A percentile compares a stretch with the other conserved stretches of the same genome.
Conservation (phyloP, 2,113 vertebrate genomes). For the Carlito syrichta region DNA sequence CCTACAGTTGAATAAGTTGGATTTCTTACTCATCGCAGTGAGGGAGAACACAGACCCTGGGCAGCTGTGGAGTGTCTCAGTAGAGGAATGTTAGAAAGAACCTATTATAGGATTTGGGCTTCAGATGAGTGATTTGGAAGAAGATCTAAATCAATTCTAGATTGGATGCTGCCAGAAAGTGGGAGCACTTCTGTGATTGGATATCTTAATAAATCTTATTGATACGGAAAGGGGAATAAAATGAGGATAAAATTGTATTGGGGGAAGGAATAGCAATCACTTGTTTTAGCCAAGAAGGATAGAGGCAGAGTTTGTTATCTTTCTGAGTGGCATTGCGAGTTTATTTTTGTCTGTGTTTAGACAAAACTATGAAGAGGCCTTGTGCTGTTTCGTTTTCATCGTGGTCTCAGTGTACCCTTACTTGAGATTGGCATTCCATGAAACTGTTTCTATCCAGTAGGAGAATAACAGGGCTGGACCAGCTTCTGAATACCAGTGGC, state of each 20-base stretch:
- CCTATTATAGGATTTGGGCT: too few relatives aligned
- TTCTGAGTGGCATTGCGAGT: not conserved
- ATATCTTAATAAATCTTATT: not conserved
- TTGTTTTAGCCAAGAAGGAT: not conserved
- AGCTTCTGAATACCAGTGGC: not conserved
- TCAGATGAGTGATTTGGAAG: not conserved
- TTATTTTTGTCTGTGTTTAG: not conserved
- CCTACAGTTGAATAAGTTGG: too few relatives aligned
- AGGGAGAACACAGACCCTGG: too few relatives aligned
- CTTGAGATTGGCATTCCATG: not conserved
- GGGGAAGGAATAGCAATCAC: not conserved
- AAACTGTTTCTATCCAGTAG: not conserved
- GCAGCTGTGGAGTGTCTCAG: not conserved
- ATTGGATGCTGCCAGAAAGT: not conserved
- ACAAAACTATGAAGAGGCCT: not conserved
- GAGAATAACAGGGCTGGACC: not conserved
- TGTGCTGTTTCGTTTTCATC: not conserved
- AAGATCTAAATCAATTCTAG: not conserved
- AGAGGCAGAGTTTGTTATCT: not conserved
- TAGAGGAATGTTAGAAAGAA: too few relatives aligned
- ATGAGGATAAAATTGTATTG: not conserved
- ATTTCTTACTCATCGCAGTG: not conserved
- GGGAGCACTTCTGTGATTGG: not conserved
- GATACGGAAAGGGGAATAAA: too few relatives aligned
- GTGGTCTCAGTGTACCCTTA: not conserved